Percentiles rank a stretch among this genome's conserved stretches.
These are phyloP conservation scores for Chloroceryle inda DNA, from an alignment of 2,797 vertebrate genomes.

Conservation along the genomic window DNA sequence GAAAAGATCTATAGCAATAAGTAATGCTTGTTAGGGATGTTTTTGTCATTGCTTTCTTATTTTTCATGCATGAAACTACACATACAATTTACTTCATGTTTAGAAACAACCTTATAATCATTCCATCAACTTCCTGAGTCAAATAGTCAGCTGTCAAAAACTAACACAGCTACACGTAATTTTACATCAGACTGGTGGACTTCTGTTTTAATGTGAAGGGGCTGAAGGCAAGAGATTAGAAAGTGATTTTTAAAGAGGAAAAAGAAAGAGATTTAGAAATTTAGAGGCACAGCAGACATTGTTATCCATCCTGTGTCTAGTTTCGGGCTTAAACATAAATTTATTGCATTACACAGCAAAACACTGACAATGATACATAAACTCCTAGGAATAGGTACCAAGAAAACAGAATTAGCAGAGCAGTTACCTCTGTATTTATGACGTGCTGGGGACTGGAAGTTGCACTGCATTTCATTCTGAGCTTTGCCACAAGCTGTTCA, in stretches of 20 bases:
- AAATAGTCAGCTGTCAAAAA: neutral
- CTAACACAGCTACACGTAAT: neutral
- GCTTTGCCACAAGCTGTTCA: slow-evolving; percentile 86
- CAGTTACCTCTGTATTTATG: slow-evolving; percentile 85
- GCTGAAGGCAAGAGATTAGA: neutral
- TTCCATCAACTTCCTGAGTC: neutral
- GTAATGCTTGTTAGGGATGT: neutral
- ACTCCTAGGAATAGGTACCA: neutral
- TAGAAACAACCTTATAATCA: neutral
- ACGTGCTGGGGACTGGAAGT: slow-evolving; percentile 84
- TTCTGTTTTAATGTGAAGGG: neutral
- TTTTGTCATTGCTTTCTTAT: neutral
- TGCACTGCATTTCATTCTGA: slow-evolving; percentile 85
- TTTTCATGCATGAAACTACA: neutral
- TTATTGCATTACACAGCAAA: neutral
- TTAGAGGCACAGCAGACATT: neutral
- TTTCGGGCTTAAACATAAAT: neutral
- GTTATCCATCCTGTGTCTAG: neutral
- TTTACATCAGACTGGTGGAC: neutral
- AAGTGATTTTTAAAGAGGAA: neutral
- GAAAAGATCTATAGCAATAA: neutral
- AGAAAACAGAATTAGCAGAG: neutral
- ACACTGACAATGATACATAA: rapidly evolving
- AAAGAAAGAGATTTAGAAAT: neutral
- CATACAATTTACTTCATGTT: neutral